Conservation (phyloP, 64 coral and sea anemone genomes). For the Dendrophyllia cribrosa region DNA sequence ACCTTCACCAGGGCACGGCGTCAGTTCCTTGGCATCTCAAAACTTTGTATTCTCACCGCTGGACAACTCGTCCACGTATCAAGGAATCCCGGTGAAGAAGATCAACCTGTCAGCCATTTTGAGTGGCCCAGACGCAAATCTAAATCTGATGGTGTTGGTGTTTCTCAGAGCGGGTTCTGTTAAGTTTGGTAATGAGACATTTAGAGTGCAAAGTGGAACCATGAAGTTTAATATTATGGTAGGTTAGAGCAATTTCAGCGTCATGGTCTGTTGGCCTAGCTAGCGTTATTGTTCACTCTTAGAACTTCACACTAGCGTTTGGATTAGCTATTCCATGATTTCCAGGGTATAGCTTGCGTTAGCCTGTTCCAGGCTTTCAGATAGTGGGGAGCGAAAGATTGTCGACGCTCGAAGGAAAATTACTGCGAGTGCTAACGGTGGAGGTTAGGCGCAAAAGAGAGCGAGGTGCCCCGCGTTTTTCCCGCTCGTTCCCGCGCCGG, state of each 20-base stretch:
- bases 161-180: not conserved
- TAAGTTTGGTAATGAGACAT: constrained; percentile 30
- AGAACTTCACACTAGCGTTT: no score
- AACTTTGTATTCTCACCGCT: not conserved
- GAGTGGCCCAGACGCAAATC: not conserved
- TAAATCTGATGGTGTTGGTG: constrained; percentile 7
- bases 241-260: not conserved
- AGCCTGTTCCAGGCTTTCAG: no score
- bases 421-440: no score
- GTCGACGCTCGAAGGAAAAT: no score
- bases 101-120: not conserved
- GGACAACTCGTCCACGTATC: not conserved
- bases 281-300: no score
- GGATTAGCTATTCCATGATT: no score
- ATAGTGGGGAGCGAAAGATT: no score
- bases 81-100: constrained; percentile 22
- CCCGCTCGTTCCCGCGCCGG: no score
- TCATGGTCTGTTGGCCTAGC: no score
- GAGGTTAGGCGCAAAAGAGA: no score
- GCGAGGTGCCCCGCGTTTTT: no score
- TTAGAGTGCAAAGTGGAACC: constrained; percentile 35
- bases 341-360: no score
- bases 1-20: not conserved
- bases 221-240: constrained; percentile 64
- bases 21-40: not conserved